phyloP scores from a whole-genome alignment of 2,888 invertebrate genomes.

The Dasypolia templi region DNA sequence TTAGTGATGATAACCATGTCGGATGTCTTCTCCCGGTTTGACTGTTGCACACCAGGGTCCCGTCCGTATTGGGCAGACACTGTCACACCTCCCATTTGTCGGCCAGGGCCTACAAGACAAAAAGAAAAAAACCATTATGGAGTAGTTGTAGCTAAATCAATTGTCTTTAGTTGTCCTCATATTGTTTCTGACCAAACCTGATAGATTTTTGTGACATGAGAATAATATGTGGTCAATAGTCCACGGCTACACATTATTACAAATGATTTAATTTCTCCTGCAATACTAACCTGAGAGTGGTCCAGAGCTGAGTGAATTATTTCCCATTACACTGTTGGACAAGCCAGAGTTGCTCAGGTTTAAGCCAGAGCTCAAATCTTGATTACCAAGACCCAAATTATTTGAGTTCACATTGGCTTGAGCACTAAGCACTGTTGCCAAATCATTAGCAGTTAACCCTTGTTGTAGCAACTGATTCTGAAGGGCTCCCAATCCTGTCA shows the following conservation, averaged over 20 bases:
- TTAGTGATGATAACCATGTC: slow-evolving; percentile 89
- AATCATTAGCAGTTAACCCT: slow-evolving; percentile 85
- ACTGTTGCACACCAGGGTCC: slow-evolving; percentile 75
- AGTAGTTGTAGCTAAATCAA: neutral
- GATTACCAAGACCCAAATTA: slow-evolving; percentile 75
- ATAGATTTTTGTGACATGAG: neutral
- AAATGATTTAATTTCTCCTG: slow-evolving; percentile 10
- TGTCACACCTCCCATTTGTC: slow-evolving; percentile 77
- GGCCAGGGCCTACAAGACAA: slow-evolving; percentile 72
- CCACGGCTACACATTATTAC: neutral
- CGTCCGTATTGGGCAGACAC: slow-evolving; percentile 80
- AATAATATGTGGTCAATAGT: neutral
- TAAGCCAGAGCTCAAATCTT: slow-evolving; percentile 70
- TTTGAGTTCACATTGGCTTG: slow-evolving; percentile 81
- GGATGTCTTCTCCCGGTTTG: slow-evolving; percentile 80
- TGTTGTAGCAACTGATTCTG: slow-evolving; percentile 88
- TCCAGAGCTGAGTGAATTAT: slow-evolving; percentile 81
- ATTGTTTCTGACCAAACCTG: neutral
- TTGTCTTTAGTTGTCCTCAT: neutral
- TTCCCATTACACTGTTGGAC: slow-evolving; percentile 76
- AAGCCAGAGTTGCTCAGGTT: slow-evolving; percentile 73
- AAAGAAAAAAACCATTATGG: neutral
- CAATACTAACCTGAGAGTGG: slow-evolving; percentile 80
- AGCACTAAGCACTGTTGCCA: slow-evolving; percentile 83
- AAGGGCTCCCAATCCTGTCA: slow-evolving; percentile 86